A percentile compares a stretch with the other conserved stretches of the same genome.
These are phyloP conservation scores for Dioctria rufipes DNA, from an alignment of 2,888 invertebrate genomes.

Conservation along the genomic window DNA sequence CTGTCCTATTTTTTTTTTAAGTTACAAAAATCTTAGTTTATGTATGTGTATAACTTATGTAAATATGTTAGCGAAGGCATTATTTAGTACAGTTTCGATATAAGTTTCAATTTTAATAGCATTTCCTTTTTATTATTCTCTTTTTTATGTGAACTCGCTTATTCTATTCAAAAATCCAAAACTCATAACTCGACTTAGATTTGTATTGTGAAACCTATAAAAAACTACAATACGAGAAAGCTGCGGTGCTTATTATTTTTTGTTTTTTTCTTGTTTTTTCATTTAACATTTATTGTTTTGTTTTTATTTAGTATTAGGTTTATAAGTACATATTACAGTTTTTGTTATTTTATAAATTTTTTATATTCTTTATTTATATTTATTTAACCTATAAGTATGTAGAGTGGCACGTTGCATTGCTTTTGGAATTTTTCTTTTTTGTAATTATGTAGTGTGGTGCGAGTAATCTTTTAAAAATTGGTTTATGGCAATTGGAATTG, in stretches of 20 bases:
- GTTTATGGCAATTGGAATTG: too few relatives aligned
- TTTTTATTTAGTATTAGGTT: background rate
- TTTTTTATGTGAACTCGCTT: too few relatives aligned
- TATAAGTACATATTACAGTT: too few relatives aligned
- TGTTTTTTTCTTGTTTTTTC: background rate
- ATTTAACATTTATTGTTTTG: background rate
- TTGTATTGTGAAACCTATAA: conserved; percentile 8
- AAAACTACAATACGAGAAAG: background rate
- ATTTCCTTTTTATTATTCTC: background rate
- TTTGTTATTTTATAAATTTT: too few relatives aligned
- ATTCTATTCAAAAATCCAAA: background rate
- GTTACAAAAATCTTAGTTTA: conserved; percentile 34
- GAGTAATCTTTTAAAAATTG: too few relatives aligned
- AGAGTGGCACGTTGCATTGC: too few relatives aligned
- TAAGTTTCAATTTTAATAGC: conserved; percentile 18
- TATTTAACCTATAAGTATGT: too few relatives aligned
- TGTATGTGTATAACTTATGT: conserved; percentile 18
- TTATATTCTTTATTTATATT: too few relatives aligned
- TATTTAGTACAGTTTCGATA: conserved; percentile 41
- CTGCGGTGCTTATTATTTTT: background rate
- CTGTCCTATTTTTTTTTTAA: conserved; percentile 5
- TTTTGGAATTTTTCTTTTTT: too few relatives aligned
- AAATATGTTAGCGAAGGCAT: conserved; percentile 34
- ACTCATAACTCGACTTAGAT: conserved; percentile 9
- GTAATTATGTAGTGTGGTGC: too few relatives aligned